Conservation (phyloP, 2,888 invertebrate species). For the Pterostichus niger region DNA sequence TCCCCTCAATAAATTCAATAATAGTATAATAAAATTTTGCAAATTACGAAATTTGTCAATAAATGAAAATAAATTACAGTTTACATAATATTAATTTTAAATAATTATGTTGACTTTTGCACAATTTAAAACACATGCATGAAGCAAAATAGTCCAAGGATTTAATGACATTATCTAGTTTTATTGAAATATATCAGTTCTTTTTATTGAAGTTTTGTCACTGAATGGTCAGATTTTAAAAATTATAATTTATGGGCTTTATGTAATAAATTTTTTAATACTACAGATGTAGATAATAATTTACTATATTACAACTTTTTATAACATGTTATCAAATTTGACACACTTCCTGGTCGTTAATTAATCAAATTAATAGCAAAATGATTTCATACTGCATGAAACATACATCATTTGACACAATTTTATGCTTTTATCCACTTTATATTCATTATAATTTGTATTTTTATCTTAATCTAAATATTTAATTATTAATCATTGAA, state of each 20-base stretch:
- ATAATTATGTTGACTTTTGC: neutral
- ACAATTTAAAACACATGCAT: conserved; percentile 5
- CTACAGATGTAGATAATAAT: conserved; percentile 43
- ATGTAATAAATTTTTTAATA: conserved; percentile 43
- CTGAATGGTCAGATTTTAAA: conserved; percentile 24
- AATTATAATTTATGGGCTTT: conserved; percentile 17
- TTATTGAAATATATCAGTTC: conserved; percentile 23
- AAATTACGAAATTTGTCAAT: too few species aligned
- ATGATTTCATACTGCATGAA: conserved; percentile 15
- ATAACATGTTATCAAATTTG: conserved; percentile 45
- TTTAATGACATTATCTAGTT: conserved; percentile 11
- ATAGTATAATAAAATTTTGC: too few species aligned
- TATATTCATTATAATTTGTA: neutral
- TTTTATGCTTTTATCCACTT: neutral
- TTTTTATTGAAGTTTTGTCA: conserved; percentile 32
- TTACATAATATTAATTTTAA: too few species aligned
- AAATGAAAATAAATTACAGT: too few species aligned
- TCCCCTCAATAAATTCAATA: too few species aligned
- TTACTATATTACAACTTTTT: conserved; percentile 32
- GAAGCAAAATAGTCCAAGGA: conserved; percentile 28
- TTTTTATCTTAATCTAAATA: neutral
- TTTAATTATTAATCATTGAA: neutral
- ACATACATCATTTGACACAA: conserved; percentile 32
- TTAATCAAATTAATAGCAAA: conserved; percentile 39
- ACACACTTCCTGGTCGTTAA: conserved; percentile 61